Conservation (phyloP, 2,888 invertebrate genomes). For the Biston betularia region DNA sequence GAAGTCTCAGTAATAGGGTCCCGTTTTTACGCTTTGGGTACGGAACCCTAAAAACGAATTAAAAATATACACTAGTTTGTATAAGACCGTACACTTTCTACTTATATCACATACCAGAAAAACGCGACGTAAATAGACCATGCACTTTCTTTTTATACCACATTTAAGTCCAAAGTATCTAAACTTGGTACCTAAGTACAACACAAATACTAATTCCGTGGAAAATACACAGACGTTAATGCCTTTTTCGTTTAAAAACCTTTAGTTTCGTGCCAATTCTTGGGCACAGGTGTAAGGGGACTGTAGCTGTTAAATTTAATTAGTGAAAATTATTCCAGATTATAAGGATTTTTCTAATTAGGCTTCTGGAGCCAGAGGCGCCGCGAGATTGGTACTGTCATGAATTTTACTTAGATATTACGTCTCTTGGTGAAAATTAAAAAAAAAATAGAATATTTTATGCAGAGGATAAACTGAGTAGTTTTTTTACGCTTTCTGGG, state of each 20-base stretch:
- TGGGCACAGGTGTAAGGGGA: slow-evolving; percentile 65
- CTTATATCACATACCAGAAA: neutral
- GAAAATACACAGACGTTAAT: slow-evolving; percentile 49
- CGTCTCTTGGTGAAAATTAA: slow-evolving; percentile 15
- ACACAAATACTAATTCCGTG: slow-evolving; percentile 53
- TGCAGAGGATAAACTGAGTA: neutral
- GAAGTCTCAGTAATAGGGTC: too few species aligned
- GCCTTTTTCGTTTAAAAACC: slow-evolving; percentile 49
- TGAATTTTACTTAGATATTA: slow-evolving; percentile 31
- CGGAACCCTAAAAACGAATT: too few species aligned
- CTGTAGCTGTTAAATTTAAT: slow-evolving; percentile 70
- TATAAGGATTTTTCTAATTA: slow-evolving; percentile 77
- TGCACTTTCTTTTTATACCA: slow-evolving; percentile 23
- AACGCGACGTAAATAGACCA: slow-evolving; percentile 15
- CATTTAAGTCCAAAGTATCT: slow-evolving; percentile 7
- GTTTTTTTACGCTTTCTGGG: too few species aligned
- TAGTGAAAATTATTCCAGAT: slow-evolving; percentile 74
- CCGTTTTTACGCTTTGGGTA: too few species aligned
- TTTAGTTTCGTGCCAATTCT: slow-evolving; percentile 51
- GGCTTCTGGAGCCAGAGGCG: slow-evolving; percentile 40
- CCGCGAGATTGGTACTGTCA: slow-evolving; percentile 27
- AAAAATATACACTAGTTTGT: too few species aligned
- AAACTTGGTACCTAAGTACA: slow-evolving; percentile 28
- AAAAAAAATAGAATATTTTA: neutral
- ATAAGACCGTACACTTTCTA: too few species aligned